Evolutionary conservation across 2,113 vertebrate species (phyloP), one percentile per base, ranked within the genome.

Genomic region (Microcebus griseorufus): DNA sequence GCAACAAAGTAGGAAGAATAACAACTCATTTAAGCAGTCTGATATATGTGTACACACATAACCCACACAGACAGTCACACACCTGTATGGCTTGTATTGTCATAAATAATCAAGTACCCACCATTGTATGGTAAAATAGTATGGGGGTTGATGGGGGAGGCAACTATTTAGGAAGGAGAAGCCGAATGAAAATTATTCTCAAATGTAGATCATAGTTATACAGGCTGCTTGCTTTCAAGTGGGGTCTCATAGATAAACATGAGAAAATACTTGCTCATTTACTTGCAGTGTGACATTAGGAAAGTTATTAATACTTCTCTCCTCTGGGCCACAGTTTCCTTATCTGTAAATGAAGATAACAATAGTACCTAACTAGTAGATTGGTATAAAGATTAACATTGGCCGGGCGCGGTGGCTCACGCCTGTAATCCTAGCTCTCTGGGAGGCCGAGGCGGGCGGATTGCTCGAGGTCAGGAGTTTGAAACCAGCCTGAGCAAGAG

Each of bases 341-440:
- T 45, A 62, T 72, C 23, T 88, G 16, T 85, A 94, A 91, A 85
- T 85, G 29, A 25, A 34, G 65, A 93, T 78, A 90, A 42, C 29
- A 69, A 90, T 16, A 92, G 55, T 18, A 65, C 5, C 55, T 23
- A 72, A 78, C 13, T 58, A 53, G 27, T 13, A 82, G 6, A 39
- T 37, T 75, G 14, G 55, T 89, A 90, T 34, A 87, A 95, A 92
- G 16, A 67, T 39, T 92, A 81, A 81, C 27, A 93, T 37, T 88
- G n/a, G n/a, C n/a, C n/a, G n/a, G n/a, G n/a, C n/a, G n/a, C n/a
- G n/a, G n/a, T n/a, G n/a, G n/a, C n/a, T n/a, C n/a, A n/a, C n/a
- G n/a, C n/a, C n/a, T n/a, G n/a, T n/a, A n/a, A n/a, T n/a, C n/a
- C n/a, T n/a, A n/a, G n/a, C n/a, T n/a, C n/a, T n/a, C n/a, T n/a